Evolutionary conservation across 2,888 invertebrate genomes (phyloP), one percentile per base, ranked within the genome.

Genomic region (Sminthurinus aureus): DNA sequence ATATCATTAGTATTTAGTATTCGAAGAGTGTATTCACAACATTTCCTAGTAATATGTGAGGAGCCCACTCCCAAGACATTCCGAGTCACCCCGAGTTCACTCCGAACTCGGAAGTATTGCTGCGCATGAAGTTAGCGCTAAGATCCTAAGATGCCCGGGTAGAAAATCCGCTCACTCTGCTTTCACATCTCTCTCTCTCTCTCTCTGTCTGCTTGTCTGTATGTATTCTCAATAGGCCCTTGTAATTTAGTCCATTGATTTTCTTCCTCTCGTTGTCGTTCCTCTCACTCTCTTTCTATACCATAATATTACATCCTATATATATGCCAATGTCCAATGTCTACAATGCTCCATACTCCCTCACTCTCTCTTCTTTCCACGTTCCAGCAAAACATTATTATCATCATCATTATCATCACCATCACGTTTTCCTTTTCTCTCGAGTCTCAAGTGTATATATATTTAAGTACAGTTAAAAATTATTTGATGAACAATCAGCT

Each of bases 121-220:
- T 82, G 82, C 82, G 82, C 82, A 82, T 82, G 82, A 78, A 51
- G 71, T 78, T 82, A 82, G 77, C 78, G 78, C 82, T 82, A 82
- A 77, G 67, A 77, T 82, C n/a, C n/a, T n/a, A n/a, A 52, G 58
- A 58, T 58, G 18, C 58, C 58, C 58, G 58, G 67, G 22, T 22
- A 1, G 20, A 77, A 69, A 64, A n/a, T 18, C n/a, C 9, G 64
- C n/a, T 64, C n/a, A 3, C 50, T 20, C 50, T 50, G 18, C 20
- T 51, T 51, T 12, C 51, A 38, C 38, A 38, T 38, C 38, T 38
- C 64, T 15, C 24, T 24, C 22, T n/a, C n/a, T 26, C 75, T 51
- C n/a, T 50, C 26, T 51, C 11, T 75, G 3, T 75, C 75, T n/a
- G 51, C 15, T 11, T 13, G 50, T 51, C 75, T 51, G 24, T 18